A percentile compares a stretch with the other conserved stretches of the same genome.
These are phyloP conservation scores for Phrynocephalus versicolor DNA, from an alignment of 2,113 vertebrate genomes.

Conservation along the genomic window DNA sequence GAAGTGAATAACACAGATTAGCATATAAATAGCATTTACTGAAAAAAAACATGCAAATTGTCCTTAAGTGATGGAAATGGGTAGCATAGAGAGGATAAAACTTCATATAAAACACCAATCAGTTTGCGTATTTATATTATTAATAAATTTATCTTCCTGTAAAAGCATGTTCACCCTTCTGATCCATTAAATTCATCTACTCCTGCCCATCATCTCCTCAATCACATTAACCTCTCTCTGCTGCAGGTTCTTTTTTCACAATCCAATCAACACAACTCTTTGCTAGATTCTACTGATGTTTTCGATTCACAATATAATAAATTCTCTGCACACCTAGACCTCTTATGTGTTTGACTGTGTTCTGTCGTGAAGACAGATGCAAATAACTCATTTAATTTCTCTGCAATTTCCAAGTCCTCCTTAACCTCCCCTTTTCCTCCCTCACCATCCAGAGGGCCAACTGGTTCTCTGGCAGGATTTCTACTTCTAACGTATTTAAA, in stretches of 20 bases:
- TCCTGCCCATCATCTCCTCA: neutral
- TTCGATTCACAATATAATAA: neutral
- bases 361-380: too few species aligned
- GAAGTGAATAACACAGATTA: neutral
- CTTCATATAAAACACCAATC: neutral
- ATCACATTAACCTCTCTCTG: neutral
- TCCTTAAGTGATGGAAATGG: conserved; percentile 19
- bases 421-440: too few species aligned
- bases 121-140: neutral
- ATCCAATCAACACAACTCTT: neutral
- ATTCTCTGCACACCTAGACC: neutral
- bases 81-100: neutral
- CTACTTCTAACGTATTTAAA: too few species aligned
- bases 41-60: neutral
- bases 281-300: neutral
- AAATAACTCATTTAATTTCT: too few species aligned
- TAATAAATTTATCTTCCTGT: fast-evolving
- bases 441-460: too few species aligned
- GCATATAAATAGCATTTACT: conserved; percentile 18
- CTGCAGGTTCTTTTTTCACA: neutral
- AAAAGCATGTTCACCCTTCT: fast-evolving
- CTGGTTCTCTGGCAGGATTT: too few species aligned
- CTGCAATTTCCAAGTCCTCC: too few species aligned
- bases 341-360: too few species aligned
- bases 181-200: fast-evolving